These are phyloP conservation scores for Carapus acus DNA, from an alignment of 2,797 vertebrate species.

Conservation along the genomic window DNA sequence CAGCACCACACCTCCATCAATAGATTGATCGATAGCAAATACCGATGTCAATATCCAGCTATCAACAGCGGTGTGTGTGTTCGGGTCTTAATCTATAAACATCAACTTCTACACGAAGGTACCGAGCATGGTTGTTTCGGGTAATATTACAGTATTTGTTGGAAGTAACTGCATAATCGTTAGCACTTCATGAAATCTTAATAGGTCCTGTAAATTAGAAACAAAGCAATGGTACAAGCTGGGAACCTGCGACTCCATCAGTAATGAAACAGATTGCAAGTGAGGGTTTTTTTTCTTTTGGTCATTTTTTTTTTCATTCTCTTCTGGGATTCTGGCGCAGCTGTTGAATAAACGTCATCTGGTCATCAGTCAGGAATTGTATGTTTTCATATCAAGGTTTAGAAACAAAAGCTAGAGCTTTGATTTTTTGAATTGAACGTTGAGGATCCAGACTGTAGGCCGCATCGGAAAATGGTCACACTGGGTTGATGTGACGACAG, in stretches of 20 bases:
- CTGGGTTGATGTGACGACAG: not conserved
- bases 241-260: conserved; percentile 49
- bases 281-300: conserved; percentile 30
- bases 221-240: conserved; percentile 46
- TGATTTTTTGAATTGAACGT: not conserved
- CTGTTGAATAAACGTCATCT: not conserved
- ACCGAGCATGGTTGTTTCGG: conserved; percentile 35
- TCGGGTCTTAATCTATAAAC: conserved; percentile 64
- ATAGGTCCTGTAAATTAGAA: conserved; percentile 57
- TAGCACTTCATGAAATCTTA: conserved; percentile 69
- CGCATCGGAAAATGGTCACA: not conserved
- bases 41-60: conserved; percentile 57
- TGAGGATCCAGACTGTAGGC: not conserved
- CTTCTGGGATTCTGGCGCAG: conserved; percentile 4
- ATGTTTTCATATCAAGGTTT: not conserved
- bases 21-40: conserved; percentile 50
- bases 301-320: conserved; percentile 18
- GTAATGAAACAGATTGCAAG: conserved; percentile 39
- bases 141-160: conserved; percentile 51
- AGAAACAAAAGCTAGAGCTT: not conserved
- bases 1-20: conserved; percentile 43
- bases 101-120: conserved; percentile 58
- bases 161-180: conserved; percentile 65
- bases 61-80: conserved; percentile 52
- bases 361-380: not conserved